Conservation (phyloP, 1,140 invertebrate species). For the Heliconius himera region DNA sequence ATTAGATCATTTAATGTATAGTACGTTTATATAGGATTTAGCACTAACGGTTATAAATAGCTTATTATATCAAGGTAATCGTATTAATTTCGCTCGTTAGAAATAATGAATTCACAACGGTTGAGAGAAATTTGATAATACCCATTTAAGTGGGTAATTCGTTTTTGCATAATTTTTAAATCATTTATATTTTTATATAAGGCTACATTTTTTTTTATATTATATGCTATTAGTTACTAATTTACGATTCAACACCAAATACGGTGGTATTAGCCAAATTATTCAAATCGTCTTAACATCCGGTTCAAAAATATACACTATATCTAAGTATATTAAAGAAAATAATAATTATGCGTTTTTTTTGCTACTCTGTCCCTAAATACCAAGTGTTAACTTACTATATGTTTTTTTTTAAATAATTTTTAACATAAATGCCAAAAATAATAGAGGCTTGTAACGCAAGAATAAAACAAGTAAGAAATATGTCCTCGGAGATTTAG, state of each 20-base stretch:
- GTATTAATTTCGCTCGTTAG: slow-evolving; percentile 1
- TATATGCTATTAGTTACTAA: neutral
- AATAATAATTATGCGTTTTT: too few relatives aligned
- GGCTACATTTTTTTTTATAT: neutral
- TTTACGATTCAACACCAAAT: neutral
- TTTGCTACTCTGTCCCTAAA: too few relatives aligned
- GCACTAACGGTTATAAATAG: neutral
- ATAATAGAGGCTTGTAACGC: too few relatives aligned
- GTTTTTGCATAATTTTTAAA: slow-evolving; percentile 11
- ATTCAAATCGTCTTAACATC: neutral
- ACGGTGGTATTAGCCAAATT: neutral
- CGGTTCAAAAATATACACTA: too few relatives aligned
- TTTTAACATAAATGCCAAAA: too few relatives aligned
- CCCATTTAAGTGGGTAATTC: neutral
- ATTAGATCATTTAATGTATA: neutral
- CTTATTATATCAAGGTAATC: slow-evolving; percentile 1
- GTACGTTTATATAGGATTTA: neutral
- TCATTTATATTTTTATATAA: neutral
- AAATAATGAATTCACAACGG: slow-evolving; percentile 2
- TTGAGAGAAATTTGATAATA: slow-evolving; percentile 14
- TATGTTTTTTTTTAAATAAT: too few relatives aligned
- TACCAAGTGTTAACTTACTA: too few relatives aligned
- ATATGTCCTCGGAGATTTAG: too few relatives aligned
- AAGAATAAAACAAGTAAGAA: too few relatives aligned
- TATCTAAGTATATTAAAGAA: too few relatives aligned